Evolutionary conservation across 1,140 invertebrate species (phyloP).

Genomic region (Pemphigus obesinymphae): DNA sequence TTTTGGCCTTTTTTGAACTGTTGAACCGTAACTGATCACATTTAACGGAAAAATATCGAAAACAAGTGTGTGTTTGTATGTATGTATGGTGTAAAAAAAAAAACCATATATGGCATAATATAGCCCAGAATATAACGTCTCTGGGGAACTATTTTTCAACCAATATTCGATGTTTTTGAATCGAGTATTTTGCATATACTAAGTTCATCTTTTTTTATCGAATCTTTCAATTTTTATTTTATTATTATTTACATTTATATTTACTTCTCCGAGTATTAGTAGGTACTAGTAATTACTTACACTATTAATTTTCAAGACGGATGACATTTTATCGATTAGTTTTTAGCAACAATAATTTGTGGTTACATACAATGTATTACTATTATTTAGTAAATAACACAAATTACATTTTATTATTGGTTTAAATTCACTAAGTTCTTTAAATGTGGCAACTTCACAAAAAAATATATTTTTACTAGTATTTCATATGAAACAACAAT

Average conservation of each 20-base stretch:
- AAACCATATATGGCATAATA: not conserved
- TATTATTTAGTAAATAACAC: no score
- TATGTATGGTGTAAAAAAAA: not conserved
- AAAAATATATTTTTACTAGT: no score
- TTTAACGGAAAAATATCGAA: not conserved
- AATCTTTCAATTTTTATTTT: not conserved
- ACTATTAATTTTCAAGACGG: not conserved
- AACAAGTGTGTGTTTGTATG: not conserved
- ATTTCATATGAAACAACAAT: no score
- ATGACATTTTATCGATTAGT: no score
- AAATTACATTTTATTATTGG: no score
- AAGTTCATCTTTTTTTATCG: not conserved
- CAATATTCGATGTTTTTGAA: not conserved
- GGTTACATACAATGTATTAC: no score
- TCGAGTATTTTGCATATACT: not conserved
- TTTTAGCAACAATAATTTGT: no score
- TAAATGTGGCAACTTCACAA: no score
- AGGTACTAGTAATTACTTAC: no score
- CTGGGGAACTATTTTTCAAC: not conserved
- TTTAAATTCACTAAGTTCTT: no score
- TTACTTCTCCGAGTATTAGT: not conserved
- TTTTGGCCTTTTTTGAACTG: not conserved
- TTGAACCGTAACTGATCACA: conserved; percentile 4
- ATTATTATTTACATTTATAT: no score
- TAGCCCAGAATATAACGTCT: not conserved